A percentile compares a stretch with the other conserved stretches of the same genome.
Evolutionary conservation across 2,888 invertebrate species (phyloP).

Genomic region (Escarpia spicata): DNA sequence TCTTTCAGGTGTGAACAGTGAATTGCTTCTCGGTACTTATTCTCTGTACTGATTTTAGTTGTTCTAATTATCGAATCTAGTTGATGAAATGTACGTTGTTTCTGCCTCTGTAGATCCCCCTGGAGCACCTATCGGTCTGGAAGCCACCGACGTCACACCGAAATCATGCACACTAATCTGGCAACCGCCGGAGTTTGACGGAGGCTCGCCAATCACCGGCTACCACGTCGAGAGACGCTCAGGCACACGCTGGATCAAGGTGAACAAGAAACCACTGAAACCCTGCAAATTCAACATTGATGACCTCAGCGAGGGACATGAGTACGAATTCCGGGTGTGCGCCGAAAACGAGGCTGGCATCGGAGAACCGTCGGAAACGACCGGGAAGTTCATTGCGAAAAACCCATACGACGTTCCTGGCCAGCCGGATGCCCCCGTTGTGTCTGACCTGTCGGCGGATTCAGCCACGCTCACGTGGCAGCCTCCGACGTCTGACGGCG

Average conservation of each 20-base stretch:
- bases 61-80: too few relatives aligned
- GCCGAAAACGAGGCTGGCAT: constrained; percentile 63
- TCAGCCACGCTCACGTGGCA: constrained; percentile 33
- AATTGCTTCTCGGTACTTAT: too few relatives aligned
- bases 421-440: constrained; percentile 31
- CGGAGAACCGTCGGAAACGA: constrained; percentile 58
- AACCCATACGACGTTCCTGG: constrained; percentile 55
- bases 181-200: constrained; percentile 62
- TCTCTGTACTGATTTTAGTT: too few relatives aligned
- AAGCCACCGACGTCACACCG: constrained; percentile 57
- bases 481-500: constrained; percentile 35
- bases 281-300: constrained; percentile 54
- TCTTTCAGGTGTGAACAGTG: too few relatives aligned
- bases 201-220: constrained; percentile 62
- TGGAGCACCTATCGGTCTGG: constrained; percentile 44
- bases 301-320: constrained; percentile 57
- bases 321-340: constrained; percentile 61
- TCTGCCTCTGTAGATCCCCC: constrained; percentile 67
- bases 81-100: neutral
- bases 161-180: constrained; percentile 59
- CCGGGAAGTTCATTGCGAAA: constrained; percentile 49
- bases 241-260: constrained; percentile 88
- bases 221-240: constrained; percentile 61
- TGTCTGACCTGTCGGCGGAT: constrained; percentile 29
- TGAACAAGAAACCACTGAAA: constrained; percentile 84